Conservation (phyloP, 1,140 invertebrate genomes). For the Pseudoatta argentina region DNA sequence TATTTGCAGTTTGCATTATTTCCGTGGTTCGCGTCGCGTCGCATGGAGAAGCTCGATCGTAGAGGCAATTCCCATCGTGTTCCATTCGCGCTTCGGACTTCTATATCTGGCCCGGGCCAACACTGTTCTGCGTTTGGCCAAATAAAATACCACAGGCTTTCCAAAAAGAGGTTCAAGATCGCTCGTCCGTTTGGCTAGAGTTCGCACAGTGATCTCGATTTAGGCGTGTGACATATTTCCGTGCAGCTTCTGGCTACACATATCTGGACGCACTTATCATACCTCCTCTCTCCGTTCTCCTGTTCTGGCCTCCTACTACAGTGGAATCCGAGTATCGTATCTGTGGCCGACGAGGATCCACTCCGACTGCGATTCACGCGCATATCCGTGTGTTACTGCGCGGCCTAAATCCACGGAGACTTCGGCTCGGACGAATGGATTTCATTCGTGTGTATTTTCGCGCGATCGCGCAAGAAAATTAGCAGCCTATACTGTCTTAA, state of each 20-base stretch:
- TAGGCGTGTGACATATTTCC: conserved; percentile 55
- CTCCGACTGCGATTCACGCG: conserved; percentile 54
- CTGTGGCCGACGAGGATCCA: conserved; percentile 40
- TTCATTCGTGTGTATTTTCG: neutral
- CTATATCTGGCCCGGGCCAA: conserved; percentile 11
- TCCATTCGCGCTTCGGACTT: neutral
- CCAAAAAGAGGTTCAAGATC: conserved; percentile 58
- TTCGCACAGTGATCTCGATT: conserved; percentile 43
- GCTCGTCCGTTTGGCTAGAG: conserved; percentile 38
- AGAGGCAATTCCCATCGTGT: neutral
- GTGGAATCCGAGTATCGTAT: conserved; percentile 33
- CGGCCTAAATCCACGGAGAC: conserved; percentile 67
- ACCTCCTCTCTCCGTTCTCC: neutral
- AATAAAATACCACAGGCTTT: conserved; percentile 18
- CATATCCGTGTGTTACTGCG: conserved; percentile 59
- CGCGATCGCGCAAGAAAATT: neutral
- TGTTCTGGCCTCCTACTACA: neutral
- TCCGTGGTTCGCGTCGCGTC: neutral
- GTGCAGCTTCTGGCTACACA: conserved; percentile 3
- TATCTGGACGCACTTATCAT: conserved; percentile 66
- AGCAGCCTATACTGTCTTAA: neutral
- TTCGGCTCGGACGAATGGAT: conserved; percentile 66
- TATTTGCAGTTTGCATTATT: conserved; percentile 21
- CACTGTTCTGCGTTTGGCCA: conserved; percentile 14
- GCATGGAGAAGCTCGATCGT: neutral